Percentiles rank a stretch among this genome's conserved stretches.
phyloP scores from a whole-genome alignment of 2,888 invertebrate species.

The Papilio gigon region DNA sequence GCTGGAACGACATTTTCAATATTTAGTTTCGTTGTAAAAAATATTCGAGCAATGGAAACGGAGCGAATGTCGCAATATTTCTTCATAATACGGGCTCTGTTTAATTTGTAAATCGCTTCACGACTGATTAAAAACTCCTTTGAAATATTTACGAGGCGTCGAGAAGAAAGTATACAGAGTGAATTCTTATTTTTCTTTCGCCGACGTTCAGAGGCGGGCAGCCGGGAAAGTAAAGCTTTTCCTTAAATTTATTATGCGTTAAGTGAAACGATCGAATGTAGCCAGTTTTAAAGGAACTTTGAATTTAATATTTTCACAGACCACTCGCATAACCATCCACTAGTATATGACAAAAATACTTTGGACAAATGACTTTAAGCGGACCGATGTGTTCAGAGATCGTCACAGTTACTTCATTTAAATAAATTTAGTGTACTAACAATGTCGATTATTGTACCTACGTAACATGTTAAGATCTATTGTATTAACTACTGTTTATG shows the following conservation, averaged over 20 bases:
- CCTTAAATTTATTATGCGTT: conserved; percentile 17
- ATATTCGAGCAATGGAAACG: conserved; percentile 56
- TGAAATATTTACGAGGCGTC: conserved; percentile 72
- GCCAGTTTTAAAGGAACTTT: conserved; percentile 30
- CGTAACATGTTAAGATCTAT: no score
- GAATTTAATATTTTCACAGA: conserved; percentile 6
- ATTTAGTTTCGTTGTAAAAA: not conserved
- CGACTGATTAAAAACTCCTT: conserved; percentile 82
- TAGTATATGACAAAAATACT: no score
- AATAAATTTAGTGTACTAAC: no score
- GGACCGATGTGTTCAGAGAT: no score
- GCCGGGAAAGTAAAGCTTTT: conserved; percentile 46
- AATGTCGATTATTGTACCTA: no score
- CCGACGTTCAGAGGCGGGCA: conserved; percentile 38
- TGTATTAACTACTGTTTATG: not conserved
- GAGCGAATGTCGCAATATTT: conserved; percentile 66
- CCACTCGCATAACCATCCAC: no score
- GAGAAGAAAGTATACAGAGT: conserved; percentile 45
- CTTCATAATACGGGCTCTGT: conserved; percentile 80
- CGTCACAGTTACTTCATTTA: not conserved
- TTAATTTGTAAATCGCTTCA: conserved; percentile 82
- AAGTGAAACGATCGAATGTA: not conserved
- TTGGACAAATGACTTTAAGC: no score
- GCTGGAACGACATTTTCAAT: not conserved
- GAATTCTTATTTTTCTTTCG: conserved; percentile 44